phyloP scores from a whole-genome alignment of 2,113 vertebrate genomes.

The Acrocephalus kingi region DNA sequence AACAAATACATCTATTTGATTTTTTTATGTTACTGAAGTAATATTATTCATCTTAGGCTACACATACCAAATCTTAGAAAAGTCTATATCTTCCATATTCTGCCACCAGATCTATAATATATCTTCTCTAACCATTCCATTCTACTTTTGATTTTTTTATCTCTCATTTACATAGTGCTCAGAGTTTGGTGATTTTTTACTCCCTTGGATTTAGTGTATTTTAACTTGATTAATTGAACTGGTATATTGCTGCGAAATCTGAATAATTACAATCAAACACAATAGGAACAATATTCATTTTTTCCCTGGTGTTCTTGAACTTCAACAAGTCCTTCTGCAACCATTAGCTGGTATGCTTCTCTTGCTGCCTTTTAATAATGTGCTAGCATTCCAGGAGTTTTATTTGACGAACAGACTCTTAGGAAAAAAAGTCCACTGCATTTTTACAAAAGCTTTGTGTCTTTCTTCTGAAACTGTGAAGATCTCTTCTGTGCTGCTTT shows the following conservation, averaged over 20 bases:
- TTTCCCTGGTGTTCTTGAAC: not conserved
- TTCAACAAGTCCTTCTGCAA: not conserved
- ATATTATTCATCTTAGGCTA: not conserved
- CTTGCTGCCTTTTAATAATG: not conserved
- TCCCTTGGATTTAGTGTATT: not conserved
- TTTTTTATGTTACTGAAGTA: not conserved
- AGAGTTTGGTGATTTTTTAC: not conserved
- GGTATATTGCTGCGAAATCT: not conserved
- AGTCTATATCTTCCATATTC: not conserved
- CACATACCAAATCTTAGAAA: not conserved
- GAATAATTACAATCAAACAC: not conserved
- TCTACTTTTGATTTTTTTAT: not conserved
- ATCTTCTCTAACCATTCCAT: not conserved
- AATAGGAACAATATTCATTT: not conserved
- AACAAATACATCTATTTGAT: not conserved
- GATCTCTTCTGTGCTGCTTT: not conserved
- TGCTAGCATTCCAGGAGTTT: conserved; percentile 9
- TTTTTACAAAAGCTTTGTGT: not conserved
- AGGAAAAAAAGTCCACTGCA: not conserved
- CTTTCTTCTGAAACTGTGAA: not conserved
- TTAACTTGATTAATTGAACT: not conserved
- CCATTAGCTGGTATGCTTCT: not conserved
- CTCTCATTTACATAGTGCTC: not conserved
- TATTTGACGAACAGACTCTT: not conserved
- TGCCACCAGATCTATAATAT: not conserved